Evolutionary conservation across 2,888 invertebrate genomes (phyloP), one percentile per base, ranked within the genome.

Genomic region (Ferdinandea cuprea): DNA sequence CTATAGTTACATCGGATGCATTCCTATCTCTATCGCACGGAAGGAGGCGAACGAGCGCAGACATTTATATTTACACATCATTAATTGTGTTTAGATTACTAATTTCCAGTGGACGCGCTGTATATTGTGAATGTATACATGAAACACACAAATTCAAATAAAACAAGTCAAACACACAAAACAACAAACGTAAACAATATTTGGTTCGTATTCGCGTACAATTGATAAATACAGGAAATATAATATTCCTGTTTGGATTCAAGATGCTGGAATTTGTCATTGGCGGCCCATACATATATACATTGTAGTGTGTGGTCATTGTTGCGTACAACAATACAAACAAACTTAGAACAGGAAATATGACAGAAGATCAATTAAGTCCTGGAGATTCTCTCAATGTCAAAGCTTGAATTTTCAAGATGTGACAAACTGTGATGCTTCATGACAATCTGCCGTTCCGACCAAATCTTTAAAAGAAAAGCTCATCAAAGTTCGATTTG

Each of bases 11-110:
- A 4, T 0, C 15, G n/a, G 37, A 37, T 65, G 65, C 50, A 65
- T 65, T 63, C 21, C 15, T n/a, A n/a, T 59, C 63, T 17, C 19
- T 9, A 37, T 32, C 11, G 46, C 32, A 15, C 40, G 11, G 11
- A 15, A n/a, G 28, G n/a, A 15, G 42, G 11, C 40, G 40, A 4
- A 13, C 28, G 17, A 37, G 1, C 30, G 48, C 68, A 40, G 7
- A 40, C 40, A 6, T 46, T 72, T 37, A 32, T 72, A 63, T 72
- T 54, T 72, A 63, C 72, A 73, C 30, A 54, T 73, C 73, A 73
- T 63, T 65, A 56, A 54, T 73, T 63, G 63, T 73, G 73, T 73
- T 73, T 73, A 54, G 63, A 56, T 63, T 73, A 73, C 63, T 65
- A 56, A 65, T 65, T 71, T 32, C 25, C 50, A 52, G 30, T 52